Evolutionary conservation across 1,140 invertebrate species (phyloP).

Genomic region (Chymomyza costata): DNA sequence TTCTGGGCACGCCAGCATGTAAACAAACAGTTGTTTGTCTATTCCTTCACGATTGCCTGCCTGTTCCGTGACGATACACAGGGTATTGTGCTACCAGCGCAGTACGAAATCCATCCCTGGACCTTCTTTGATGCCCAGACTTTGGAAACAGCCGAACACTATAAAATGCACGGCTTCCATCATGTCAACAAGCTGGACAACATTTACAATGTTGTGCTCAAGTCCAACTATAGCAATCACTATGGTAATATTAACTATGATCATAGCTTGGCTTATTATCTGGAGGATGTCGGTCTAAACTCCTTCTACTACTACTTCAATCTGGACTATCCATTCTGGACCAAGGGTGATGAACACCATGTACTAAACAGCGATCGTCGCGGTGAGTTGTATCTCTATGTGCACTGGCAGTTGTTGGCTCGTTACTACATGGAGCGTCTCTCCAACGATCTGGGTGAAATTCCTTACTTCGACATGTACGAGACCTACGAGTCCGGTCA

Average conservation of each 20-base stretch:
- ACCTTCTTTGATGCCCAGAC: conserved; percentile 78
- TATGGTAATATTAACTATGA: conserved; percentile 76
- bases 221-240: conserved; percentile 79
- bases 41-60: conserved; percentile 78
- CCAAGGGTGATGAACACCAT: conserved; percentile 74
- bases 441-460: conserved; percentile 79
- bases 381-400: conserved; percentile 79
- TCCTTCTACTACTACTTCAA: conserved; percentile 80
- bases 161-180: conserved; percentile 78
- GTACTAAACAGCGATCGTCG: conserved; percentile 77
- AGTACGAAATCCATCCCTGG: conserved; percentile 81
- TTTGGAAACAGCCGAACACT: conserved; percentile 77
- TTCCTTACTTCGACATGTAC: conserved; percentile 78
- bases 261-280: conserved; percentile 79
- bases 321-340: conserved; percentile 77
- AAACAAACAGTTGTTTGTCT: conserved; percentile 80
- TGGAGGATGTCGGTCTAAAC: conserved; percentile 83
- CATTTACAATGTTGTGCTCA: conserved; percentile 75
- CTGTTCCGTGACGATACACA: conserved; percentile 78
- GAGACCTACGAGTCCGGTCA: conserved; percentile 77
- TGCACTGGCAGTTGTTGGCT: conserved; percentile 80
- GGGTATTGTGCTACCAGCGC: conserved; percentile 79
- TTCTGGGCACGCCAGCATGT: conserved; percentile 78
- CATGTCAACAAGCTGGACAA: conserved; percentile 76
- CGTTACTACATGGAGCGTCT: conserved; percentile 82